These are phyloP conservation scores for Xestia ashworthii DNA, from an alignment of 2,888 invertebrate species.

Conservation along the genomic window DNA sequence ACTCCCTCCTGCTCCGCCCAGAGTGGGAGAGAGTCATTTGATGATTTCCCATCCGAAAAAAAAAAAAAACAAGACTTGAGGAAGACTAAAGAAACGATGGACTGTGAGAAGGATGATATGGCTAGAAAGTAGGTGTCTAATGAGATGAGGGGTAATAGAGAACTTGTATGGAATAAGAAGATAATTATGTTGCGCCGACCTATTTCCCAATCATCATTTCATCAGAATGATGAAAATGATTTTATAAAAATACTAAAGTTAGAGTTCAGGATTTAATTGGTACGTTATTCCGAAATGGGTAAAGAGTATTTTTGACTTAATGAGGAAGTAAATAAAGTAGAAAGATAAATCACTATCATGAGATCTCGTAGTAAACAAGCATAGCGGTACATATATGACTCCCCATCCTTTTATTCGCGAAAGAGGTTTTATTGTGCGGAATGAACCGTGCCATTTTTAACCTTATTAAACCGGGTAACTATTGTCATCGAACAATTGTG, in stretches of 20 bases:
- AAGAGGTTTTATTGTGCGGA: constrained; percentile 7
- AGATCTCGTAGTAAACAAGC: neutral
- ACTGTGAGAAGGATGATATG: too few relatives aligned
- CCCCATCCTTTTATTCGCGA: neutral
- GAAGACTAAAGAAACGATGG: too few relatives aligned
- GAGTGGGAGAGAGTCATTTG: too few relatives aligned
- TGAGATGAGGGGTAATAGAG: too few relatives aligned
- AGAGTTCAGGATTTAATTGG: neutral
- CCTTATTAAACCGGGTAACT: constrained; percentile 24
- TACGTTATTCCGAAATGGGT: neutral
- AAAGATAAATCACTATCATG: neutral
- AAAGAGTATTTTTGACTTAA: neutral
- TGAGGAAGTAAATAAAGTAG: neutral
- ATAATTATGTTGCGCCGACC: too few relatives aligned
- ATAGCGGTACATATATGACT: neutral
- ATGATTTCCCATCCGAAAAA: too few relatives aligned
- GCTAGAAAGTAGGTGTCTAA: too few relatives aligned
- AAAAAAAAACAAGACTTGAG: too few relatives aligned
- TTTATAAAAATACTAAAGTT: neutral
- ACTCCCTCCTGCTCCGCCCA: too few relatives aligned
- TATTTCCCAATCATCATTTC: too few relatives aligned
- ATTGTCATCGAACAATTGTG: constrained; percentile 36
- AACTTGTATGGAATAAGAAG: too few relatives aligned
- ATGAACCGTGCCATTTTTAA: constrained; percentile 24
- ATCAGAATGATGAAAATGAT: neutral